Conservation (phyloP, 1,140 invertebrate species). For the Pseudomyrmex concolor region DNA sequence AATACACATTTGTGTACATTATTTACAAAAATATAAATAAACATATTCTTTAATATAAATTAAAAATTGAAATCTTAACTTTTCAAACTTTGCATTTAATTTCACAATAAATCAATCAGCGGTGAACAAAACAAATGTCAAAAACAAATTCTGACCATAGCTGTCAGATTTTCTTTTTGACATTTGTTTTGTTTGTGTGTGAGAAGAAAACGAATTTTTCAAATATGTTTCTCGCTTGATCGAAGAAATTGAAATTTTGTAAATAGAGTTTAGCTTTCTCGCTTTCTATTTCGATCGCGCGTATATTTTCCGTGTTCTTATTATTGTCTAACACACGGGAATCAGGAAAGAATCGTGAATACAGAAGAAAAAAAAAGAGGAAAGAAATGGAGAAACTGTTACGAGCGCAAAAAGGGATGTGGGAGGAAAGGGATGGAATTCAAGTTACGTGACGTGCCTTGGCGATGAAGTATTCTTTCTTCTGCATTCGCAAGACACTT, state of each 20-base stretch:
- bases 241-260: not conserved
- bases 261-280: slow-evolving; percentile 5
- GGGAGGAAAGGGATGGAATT: slow-evolving; percentile 29
- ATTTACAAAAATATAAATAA: too few species aligned
- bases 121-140: too few species aligned
- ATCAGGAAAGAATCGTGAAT: slow-evolving; percentile 26
- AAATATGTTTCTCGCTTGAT: not conserved
- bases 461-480: slow-evolving; percentile 46
- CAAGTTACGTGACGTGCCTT: slow-evolving; percentile 56
- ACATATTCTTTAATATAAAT: too few species aligned
- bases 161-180: not conserved
- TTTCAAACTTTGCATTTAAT: too few species aligned
- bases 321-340: slow-evolving; percentile 31
- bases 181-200: too few species aligned
- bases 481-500: slow-evolving; percentile 50
- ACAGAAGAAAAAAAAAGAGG: not conserved
- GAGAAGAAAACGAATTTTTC: too few species aligned
- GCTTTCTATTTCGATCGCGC: slow-evolving; percentile 19
- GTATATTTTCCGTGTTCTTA: not conserved
- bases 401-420: not conserved
- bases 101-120: too few species aligned
- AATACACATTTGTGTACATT: too few species aligned
- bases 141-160: too few species aligned
- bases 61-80: too few species aligned
- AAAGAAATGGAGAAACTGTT: slow-evolving; percentile 27